Percentiles rank a stretch among this genome's conserved stretches.
Evolutionary conservation across 1,140 invertebrate species (phyloP).

Genomic region (Drosophila baimaii): DNA sequence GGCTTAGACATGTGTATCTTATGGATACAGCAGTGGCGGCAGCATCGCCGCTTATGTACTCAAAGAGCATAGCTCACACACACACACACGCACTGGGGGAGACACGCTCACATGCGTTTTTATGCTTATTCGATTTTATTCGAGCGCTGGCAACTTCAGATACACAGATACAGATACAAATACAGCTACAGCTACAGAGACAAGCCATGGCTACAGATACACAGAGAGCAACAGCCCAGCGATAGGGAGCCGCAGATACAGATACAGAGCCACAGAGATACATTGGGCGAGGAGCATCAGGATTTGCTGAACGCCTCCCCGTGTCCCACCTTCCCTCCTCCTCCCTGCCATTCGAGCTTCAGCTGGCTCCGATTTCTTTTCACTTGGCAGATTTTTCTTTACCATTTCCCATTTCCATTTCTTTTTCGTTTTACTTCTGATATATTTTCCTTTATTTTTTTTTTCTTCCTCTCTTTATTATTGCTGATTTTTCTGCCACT

Average conservation of each 20-base stretch:
- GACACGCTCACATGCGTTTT: conserved; percentile 76
- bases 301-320: conserved; percentile 67
- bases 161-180: conserved; percentile 50
- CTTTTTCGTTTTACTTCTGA: conserved; percentile 36
- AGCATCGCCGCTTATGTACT: conserved; percentile 56
- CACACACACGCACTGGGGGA: too few relatives aligned
- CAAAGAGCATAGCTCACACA: conserved; percentile 25
- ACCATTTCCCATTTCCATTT: conserved; percentile 67
- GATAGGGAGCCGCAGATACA: conserved; percentile 17
- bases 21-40: conserved; percentile 25
- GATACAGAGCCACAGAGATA: too few relatives aligned
- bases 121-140: conserved; percentile 83
- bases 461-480: conserved; percentile 28
- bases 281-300: conserved; percentile 70
- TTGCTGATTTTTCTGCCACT: conserved; percentile 58
- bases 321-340: conserved; percentile 19
- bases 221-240: not conserved
- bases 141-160: conserved; percentile 65
- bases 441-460: conserved; percentile 40
- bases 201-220: conserved; percentile 23
- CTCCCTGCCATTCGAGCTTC: conserved; percentile 17
- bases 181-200: conserved; percentile 11
- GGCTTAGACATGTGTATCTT: conserved; percentile 70
- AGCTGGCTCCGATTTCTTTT: conserved; percentile 76
- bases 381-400: conserved; percentile 81